Conservation (phyloP, 2,113 vertebrate species). For the Charadrius vociferus region DNA sequence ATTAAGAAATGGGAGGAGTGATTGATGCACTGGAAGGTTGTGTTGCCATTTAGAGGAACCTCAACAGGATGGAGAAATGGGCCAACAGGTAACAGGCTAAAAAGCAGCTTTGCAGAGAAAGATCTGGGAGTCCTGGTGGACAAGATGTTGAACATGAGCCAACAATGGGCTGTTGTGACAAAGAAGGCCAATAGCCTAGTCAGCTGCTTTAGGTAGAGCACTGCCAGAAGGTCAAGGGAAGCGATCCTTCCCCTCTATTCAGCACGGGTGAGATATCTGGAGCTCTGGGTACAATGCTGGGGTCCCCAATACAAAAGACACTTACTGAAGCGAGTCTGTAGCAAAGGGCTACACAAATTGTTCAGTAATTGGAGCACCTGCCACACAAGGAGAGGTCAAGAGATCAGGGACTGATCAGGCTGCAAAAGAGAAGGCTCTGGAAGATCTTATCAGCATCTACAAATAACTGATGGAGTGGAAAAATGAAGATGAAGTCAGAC, state of each 20-base stretch:
- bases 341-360: not conserved
- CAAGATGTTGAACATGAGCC: not conserved
- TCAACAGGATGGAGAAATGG: not conserved
- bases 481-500: not conserved
- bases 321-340: rapidly evolving
- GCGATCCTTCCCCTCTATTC: not conserved
- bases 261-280: not conserved
- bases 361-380: not conserved
- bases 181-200: not conserved
- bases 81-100: rapidly evolving
- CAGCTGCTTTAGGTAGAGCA: not conserved
- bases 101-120: not conserved
- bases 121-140: not conserved
- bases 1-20: not conserved
- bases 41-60: not conserved
- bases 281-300: not conserved
- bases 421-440: not conserved
- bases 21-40: not conserved
- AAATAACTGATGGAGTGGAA: not conserved
- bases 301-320: not conserved
- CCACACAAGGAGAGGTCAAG: not conserved
- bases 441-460: not conserved
- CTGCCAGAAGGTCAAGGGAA: not conserved
- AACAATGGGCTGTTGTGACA: not conserved
- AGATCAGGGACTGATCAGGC: not conserved